Evolutionary conservation across 2,113 vertebrate species (phyloP).

Genomic region (Syrmaticus mikado): DNA sequence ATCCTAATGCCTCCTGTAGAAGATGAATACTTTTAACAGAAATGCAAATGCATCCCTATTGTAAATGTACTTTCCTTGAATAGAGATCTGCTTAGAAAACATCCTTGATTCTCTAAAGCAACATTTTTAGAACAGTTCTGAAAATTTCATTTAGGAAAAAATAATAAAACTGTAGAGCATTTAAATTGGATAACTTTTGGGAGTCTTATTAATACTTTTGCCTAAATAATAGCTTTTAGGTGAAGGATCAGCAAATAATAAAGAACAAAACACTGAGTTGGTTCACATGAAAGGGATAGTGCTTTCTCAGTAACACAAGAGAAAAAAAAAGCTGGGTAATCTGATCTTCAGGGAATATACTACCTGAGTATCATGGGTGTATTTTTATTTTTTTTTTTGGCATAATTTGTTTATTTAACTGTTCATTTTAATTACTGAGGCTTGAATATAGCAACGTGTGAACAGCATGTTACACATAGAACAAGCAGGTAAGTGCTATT

Average conservation of each 20-base stretch:
- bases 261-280: background rate
- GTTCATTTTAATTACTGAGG: background rate
- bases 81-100: background rate
- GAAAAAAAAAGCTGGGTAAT: background rate
- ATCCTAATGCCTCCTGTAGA: background rate
- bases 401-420: background rate
- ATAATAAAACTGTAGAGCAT: background rate
- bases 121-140: background rate
- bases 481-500: background rate
- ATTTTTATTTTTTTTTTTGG: background rate
- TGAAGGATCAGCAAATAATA: background rate
- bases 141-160: constrained; percentile 20
- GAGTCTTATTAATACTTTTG: background rate
- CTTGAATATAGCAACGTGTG: background rate
- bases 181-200: background rate
- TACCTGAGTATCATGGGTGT: background rate
- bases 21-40: background rate
- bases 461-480: background rate
- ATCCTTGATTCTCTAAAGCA: background rate
- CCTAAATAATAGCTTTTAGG: background rate
- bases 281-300: background rate
- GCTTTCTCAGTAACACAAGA: background rate
- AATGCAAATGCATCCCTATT: background rate
- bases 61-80: background rate
- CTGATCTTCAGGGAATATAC: background rate